Evolutionary conservation across 2,888 invertebrate genomes (phyloP).

Genomic region (Apamea monoglypha): DNA sequence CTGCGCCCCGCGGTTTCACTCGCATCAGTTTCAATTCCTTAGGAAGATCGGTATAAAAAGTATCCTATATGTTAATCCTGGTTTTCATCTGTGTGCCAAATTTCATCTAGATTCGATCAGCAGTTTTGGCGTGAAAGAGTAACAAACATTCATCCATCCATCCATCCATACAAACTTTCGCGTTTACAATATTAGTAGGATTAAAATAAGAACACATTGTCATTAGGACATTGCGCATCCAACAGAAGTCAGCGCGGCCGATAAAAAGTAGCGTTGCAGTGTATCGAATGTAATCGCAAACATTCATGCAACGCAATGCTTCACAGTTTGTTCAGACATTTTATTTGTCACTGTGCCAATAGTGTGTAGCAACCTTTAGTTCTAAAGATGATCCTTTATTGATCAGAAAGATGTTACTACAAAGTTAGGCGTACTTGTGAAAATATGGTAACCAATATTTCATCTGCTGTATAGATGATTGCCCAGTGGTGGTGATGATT

Average conservation of each 20-base stretch:
- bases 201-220: not conserved
- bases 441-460: not conserved
- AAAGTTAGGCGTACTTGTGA: not conserved
- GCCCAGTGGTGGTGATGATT: too few species aligned
- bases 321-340: conserved; percentile 16
- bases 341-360: conserved; percentile 27
- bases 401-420: not conserved
- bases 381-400: conserved; percentile 17
- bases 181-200: too few species aligned
- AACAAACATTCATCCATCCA: too few species aligned
- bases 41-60: too few species aligned
- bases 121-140: too few species aligned
- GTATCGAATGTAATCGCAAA: conserved; percentile 39
- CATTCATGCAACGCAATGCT: conserved; percentile 35
- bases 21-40: too few species aligned
- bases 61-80: too few species aligned
- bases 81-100: too few species aligned
- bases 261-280: conserved; percentile 37
- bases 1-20: too few species aligned
- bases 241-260: conserved; percentile 6
- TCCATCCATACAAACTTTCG: too few species aligned
- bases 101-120: too few species aligned
- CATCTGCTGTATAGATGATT: not conserved
- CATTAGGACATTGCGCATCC: conserved; percentile 13
- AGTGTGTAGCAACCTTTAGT: conserved; percentile 21